A percentile compares a stretch with the other conserved stretches of the same genome.
Conservation (phyloP, 2,113 vertebrate species). For the Phoxinus phoxinus region DNA sequence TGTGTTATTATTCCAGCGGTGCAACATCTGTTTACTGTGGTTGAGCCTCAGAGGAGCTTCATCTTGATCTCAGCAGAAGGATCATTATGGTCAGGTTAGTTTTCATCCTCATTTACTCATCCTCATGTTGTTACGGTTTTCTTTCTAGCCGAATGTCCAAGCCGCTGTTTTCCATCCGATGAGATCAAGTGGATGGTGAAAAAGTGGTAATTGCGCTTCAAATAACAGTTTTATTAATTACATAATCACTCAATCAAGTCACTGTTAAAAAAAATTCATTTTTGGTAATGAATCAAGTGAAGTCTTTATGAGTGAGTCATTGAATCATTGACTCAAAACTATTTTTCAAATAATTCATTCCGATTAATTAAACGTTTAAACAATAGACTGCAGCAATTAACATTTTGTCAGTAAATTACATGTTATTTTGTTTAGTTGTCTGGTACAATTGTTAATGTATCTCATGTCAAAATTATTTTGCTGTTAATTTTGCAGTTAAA, state of each 20-base stretch:
- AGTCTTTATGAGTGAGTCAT: too few relatives aligned
- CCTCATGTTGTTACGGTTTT: slow-evolving; percentile 40
- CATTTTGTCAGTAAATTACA: too few relatives aligned
- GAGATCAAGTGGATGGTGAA: neutral
- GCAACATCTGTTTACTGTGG: neutral
- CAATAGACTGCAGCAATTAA: too few relatives aligned
- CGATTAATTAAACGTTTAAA: too few relatives aligned
- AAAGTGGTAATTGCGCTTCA: neutral
- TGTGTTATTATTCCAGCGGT: neutral
- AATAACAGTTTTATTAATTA: too few relatives aligned
- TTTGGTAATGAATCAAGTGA: too few relatives aligned
- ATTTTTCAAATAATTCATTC: too few relatives aligned
- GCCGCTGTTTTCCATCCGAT: neutral
- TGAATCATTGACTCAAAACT: too few relatives aligned
- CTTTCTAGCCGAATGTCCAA: neutral
- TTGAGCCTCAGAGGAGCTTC: neutral
- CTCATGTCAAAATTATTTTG: neutral
- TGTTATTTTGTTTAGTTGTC: too few relatives aligned
- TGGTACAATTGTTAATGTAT: neutral
- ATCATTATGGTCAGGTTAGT: neutral
- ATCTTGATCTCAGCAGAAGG: neutral
- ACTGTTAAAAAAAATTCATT: too few relatives aligned
- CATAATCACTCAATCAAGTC: too few relatives aligned
- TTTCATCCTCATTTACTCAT: neutral
- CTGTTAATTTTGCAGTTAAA: neutral